A percentile compares a stretch with the other conserved stretches of the same genome.
These are phyloP conservation scores for Harpalus rubripes DNA, from an alignment of 2,888 invertebrate species.

Conservation along the genomic window DNA sequence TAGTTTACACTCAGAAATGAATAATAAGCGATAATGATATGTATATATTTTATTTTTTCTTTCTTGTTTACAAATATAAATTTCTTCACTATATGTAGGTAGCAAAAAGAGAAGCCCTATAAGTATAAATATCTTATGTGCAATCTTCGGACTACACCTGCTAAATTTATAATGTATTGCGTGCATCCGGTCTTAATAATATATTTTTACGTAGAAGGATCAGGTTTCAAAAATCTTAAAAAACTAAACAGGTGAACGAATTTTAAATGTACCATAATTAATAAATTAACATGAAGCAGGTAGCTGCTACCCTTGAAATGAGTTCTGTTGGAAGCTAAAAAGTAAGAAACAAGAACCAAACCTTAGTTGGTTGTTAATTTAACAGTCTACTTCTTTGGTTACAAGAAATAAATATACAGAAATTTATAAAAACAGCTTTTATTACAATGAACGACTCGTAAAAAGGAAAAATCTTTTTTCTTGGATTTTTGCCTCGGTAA, in stretches of 20 bases:
- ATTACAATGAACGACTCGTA: too few relatives aligned
- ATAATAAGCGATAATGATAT: too few relatives aligned
- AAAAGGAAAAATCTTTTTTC: too few relatives aligned
- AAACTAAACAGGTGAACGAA: constrained; percentile 38
- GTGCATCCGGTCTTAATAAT: constrained; percentile 34
- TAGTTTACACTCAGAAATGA: too few relatives aligned
- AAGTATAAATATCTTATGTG: constrained; percentile 11
- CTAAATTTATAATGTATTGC: constrained; percentile 39
- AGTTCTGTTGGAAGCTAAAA: not conserved
- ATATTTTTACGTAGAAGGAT: constrained; percentile 23
- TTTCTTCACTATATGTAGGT: constrained; percentile 15
- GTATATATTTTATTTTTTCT: too few relatives aligned
- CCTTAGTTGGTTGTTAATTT: not conserved
- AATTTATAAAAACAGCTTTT: too few relatives aligned
- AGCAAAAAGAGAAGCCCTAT: constrained; percentile 5
- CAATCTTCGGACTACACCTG: constrained; percentile 34
- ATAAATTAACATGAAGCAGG: constrained; percentile 26
- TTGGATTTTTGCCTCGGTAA: too few relatives aligned
- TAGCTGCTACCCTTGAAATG: constrained; percentile 17
- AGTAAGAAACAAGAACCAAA: not conserved
- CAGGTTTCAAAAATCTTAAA: constrained; percentile 15
- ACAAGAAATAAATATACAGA: too few relatives aligned
- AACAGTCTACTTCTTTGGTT: too few relatives aligned
- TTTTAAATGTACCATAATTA: constrained; percentile 42
- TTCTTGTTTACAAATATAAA: not conserved